Evolutionary conservation across 2,113 vertebrate genomes (phyloP).

Genomic region (Crotalus tigris): DNA sequence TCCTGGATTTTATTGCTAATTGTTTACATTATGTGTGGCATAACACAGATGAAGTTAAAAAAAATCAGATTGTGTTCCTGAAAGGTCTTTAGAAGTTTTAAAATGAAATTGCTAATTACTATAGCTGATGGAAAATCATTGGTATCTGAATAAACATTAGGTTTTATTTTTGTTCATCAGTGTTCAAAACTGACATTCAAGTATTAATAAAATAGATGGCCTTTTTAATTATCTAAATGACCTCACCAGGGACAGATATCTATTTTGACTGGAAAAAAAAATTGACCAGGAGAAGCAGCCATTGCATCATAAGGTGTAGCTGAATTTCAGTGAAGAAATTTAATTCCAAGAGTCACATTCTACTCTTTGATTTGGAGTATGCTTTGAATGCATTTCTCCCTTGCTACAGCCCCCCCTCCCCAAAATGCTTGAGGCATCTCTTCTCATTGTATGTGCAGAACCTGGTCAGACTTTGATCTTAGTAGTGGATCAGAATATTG

Average conservation of each 20-base stretch:
- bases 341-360: neutral
- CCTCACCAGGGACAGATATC: neutral
- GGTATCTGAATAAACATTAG: neutral
- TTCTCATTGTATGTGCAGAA: neutral
- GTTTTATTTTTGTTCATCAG: neutral
- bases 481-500: neutral
- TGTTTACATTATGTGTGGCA: neutral
- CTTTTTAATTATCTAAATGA: neutral
- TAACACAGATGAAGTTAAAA: neutral
- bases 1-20: neutral
- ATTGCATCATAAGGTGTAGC: neutral
- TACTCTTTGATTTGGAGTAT: neutral
- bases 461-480: neutral
- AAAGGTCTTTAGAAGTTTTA: neutral
- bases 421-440: neutral
- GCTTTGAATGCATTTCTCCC: neutral
- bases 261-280: neutral
- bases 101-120: neutral
- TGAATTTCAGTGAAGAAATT: neutral
- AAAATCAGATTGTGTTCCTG: conserved; percentile 7
- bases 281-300: neutral
- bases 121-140: neutral
- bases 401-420: neutral
- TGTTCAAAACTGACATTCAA: neutral
- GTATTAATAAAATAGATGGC: neutral